Evolutionary conservation across 2,113 vertebrate species (phyloP), one percentile per base, ranked within the genome.

Genomic region (Asarcornis scutulata): DNA sequence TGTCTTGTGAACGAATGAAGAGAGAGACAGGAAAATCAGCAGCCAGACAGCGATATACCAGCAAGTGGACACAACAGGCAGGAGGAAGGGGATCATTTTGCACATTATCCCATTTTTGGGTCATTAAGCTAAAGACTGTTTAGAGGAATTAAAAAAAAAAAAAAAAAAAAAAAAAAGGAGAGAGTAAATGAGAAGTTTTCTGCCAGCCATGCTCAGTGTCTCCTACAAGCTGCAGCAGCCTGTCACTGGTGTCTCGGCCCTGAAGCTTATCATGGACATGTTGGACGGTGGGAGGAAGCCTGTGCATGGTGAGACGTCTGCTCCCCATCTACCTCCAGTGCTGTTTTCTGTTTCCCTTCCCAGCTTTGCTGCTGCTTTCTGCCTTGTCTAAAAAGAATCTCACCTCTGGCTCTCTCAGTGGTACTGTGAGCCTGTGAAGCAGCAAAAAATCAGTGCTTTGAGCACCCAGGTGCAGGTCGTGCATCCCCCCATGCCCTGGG

Each of bases 251-350:
- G 53, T 34, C 48, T 26, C 56, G 63, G 8, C 48, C 32, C 46
- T 86, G 73, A 53, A 71, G 40, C 8, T 2, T 8, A 17, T 48
- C 75, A 29, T 1, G 2, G 8, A 7, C 2, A 0, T 17, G 13
- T 40, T 40, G 67, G 34, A 15, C 44, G 59, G 9, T 9, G 17
- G 64, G 55, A 60, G 23, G 55, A 58, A 38, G 59, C 22, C 25
- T 17, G 1, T 0, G 29, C 14, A 3, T 9, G 46, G 46, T 48
- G 46, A 48, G 20, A 48, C 3, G 50, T 23, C 36, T 44, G 83
- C 67, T 90, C 20, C 5, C 53, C 4, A 2, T 44, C 69, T n/a
- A 3, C 20, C 40, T 38, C 59, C 75, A 59, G 13, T 14, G 42
- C 56, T 53, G 44, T 0, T 69, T 76, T 29, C 17, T 4, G 1